phyloP scores from a whole-genome alignment of 2,888 invertebrate species.

The Megastigmus dorsalis region DNA sequence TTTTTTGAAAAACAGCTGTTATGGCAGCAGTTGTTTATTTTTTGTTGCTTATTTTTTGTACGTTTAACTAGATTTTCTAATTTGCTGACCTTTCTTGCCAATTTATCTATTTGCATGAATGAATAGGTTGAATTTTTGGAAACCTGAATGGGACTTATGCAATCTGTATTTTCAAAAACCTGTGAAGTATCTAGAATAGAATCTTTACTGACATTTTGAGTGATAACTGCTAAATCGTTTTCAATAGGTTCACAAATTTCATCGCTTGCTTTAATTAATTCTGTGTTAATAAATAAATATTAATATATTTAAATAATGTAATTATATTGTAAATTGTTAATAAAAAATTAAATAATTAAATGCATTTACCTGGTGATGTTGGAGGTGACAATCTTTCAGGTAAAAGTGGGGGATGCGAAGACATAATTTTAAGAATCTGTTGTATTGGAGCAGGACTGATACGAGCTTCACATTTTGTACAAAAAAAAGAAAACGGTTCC shows the following conservation, averaged over 20 bases:
- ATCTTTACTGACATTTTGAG: neutral
- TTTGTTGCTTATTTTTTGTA: neutral
- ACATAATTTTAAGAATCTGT: conserved; percentile 63
- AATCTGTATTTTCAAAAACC: neutral
- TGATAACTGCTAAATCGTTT: neutral
- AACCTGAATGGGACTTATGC: neutral
- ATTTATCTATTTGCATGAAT: conserved; percentile 36
- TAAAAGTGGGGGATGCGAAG: conserved; percentile 57
- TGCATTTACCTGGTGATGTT: conserved; percentile 48
- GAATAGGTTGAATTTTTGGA: conserved; percentile 34
- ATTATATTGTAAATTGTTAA: neutral
- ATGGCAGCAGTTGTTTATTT: conserved; percentile 1
- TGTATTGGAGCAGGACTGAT: conserved; percentile 58
- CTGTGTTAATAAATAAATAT: neutral
- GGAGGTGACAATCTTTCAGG: conserved; percentile 55
- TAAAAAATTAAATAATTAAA: conserved; percentile 11
- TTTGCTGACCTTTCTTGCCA: conserved; percentile 34
- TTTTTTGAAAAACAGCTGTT: conserved; percentile 39
- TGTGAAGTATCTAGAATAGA: neutral
- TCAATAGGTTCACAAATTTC: neutral
- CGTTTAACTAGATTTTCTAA: conserved; percentile 37
- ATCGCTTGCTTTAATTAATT: too few relatives aligned
- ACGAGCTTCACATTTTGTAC: conserved; percentile 60
- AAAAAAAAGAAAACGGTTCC: conserved; percentile 63
- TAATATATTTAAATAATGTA: neutral